Base-by-base conservation (phyloP, 1,140 invertebrate species). In the Neotoxoptera formosana region DNA sequence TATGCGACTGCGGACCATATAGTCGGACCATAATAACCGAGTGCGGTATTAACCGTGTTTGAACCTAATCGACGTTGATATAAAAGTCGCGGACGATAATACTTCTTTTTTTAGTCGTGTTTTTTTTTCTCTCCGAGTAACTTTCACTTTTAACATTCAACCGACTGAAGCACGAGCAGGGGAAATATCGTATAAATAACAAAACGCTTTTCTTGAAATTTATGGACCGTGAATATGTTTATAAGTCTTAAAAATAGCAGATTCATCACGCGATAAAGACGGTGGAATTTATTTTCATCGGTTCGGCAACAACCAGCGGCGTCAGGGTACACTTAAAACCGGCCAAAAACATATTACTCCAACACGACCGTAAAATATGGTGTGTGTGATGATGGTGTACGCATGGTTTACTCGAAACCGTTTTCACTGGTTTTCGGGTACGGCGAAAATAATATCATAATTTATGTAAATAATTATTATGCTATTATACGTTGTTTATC, bases 121-220 rank as follows among this genome's bases (percentile, higher is more conserved):
- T 30, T 84, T 23, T 84, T 14, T 45, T 8, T 41, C 41, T 45
- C 23, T 41, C 41, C 83, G 8, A 34, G 14, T 8, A n/a, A 48
- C 86, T 88, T 51, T 89, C 48, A 11, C n/a, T 89, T 51, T 25
- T 17, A 48, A 48, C 17, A 47, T 47, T 23, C 86, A 48, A n/a
- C 14, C 86, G 17, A 48, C 48, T 47, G 34, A 36, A 41, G 17
- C 45, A 21, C 47, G 25, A 51, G 14, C 83, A 2, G n/a, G 4
- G 48, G 87, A 53, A 89, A 36, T 36, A 9, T 51, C 25, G 45
- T 88, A 88, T 34, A n/a, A 88, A 88, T 88, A 88, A 88, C 86
- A 48, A 88, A 88, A 51, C 20, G 51, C 30, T 51, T 88, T 51
- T 53, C 23, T 90, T 17, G 51, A 60, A 90, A 45, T 90, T 25